Conservation (phyloP, 2,888 invertebrate species). For the Athripsodes cinereus region DNA sequence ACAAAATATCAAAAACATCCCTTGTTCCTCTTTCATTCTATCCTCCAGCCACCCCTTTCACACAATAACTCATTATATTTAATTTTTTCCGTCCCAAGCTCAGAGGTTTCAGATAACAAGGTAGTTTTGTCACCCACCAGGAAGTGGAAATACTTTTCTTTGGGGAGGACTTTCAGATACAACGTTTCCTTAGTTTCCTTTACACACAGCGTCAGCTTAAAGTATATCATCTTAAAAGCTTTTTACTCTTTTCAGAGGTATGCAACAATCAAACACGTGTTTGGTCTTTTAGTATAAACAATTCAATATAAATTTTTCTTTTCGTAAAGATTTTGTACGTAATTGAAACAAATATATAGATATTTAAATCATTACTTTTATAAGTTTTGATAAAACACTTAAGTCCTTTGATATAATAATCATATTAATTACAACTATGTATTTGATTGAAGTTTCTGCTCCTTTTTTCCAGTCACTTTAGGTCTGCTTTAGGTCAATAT, state of each 20-base stretch:
- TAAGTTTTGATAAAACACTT: too few species aligned
- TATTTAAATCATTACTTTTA: too few species aligned
- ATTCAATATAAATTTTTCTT: too few species aligned
- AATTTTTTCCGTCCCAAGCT: conserved; percentile 23
- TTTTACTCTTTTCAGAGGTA: conserved; percentile 14
- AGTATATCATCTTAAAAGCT: conserved; percentile 19
- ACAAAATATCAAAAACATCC: not conserved
- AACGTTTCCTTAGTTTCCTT: conserved; percentile 15
- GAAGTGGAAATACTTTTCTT: conserved; percentile 16
- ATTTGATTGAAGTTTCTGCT: too few species aligned
- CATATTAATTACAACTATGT: too few species aligned
- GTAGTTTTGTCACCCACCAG: conserved; percentile 17
- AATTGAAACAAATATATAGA: too few species aligned
- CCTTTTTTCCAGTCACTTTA: too few species aligned
- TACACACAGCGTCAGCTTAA: conserved; percentile 12
- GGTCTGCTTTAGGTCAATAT: too few species aligned
- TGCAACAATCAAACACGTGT: too few species aligned
- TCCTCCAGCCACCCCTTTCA: not conserved
- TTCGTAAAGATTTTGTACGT: too few species aligned
- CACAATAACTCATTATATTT: conserved; percentile 26
- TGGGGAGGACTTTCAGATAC: conserved; percentile 14
- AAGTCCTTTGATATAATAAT: too few species aligned
- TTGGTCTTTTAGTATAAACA: too few species aligned
- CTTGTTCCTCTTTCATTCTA: not conserved
- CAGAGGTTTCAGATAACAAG: conserved; percentile 19